phyloP scores from a whole-genome alignment of 2,113 vertebrate genomes.

The Podarcis cretensis region DNA sequence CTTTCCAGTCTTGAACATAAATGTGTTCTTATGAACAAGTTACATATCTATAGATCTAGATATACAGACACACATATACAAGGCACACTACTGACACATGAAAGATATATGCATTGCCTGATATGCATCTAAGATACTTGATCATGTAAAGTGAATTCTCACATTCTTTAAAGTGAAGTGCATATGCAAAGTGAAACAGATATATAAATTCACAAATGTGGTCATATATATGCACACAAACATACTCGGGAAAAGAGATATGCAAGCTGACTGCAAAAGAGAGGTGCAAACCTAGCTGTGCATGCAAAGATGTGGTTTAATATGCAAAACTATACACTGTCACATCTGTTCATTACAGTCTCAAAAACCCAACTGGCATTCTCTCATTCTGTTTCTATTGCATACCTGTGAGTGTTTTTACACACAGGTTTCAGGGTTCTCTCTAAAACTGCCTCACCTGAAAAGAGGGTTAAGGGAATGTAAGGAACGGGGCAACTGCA shows the following conservation, averaged over 20 bases:
- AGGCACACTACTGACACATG: not conserved
- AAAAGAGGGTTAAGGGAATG: not conserved
- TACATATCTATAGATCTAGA: not conserved
- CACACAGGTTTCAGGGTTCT: not conserved
- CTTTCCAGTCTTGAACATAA: not conserved
- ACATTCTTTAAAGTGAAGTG: not conserved
- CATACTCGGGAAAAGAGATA: fast-evolving
- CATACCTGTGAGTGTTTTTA: fast-evolving
- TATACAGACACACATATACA: constrained; percentile 4
- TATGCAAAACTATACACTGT: not conserved
- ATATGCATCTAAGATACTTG: not conserved
- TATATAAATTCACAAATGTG: not conserved
- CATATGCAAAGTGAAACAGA: constrained; percentile 17
- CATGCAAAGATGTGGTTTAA: not conserved
- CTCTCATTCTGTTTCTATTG: not conserved
- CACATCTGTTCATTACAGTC: not conserved
- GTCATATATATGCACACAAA: not conserved
- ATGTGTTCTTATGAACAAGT: constrained; percentile 27
- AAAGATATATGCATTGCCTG: constrained; percentile 28
- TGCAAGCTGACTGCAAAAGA: not conserved
- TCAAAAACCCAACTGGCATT: not conserved
- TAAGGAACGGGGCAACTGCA: not conserved
- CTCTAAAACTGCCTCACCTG: no score
- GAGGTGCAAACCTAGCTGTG: fast-evolving
- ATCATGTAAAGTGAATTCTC: not conserved